Evolutionary conservation across 2,888 invertebrate genomes (phyloP).

Genomic region (Alviniconcha strummeri): DNA sequence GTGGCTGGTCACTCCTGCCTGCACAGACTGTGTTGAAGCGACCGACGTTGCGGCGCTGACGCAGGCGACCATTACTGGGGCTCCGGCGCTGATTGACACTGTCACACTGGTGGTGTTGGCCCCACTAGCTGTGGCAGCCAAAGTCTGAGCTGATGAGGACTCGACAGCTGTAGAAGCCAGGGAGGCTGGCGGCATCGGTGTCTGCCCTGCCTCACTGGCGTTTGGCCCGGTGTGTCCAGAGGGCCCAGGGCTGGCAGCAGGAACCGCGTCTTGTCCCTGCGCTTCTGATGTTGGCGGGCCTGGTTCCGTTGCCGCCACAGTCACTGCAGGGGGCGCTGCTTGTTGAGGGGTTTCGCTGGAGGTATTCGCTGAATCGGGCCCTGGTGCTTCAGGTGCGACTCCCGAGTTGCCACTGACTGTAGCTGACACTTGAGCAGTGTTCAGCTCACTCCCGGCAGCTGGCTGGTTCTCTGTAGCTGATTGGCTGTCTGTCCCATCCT

Average conservation of each 20-base stretch:
- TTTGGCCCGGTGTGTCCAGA: not conserved
- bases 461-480: not conserved
- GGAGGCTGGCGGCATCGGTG: too few relatives aligned
- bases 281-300: not conserved
- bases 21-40: too few relatives aligned
- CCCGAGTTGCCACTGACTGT: not conserved
- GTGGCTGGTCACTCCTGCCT: too few relatives aligned
- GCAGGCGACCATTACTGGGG: not conserved
- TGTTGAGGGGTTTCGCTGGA: not conserved
- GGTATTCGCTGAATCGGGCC: not conserved
- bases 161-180: too few relatives aligned
- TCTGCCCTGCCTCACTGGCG: not conserved
- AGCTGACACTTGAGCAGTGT: not conserved
- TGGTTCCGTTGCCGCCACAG: not conserved
- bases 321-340: not conserved
- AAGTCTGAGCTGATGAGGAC: not conserved
- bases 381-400: too few relatives aligned
- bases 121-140: not conserved
- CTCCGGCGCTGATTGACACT: too few relatives aligned
- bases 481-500: not conserved
- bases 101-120: not conserved
- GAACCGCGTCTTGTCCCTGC: too few relatives aligned
- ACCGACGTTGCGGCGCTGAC: not conserved
- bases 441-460: too few relatives aligned
- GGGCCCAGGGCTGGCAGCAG: not conserved